Base-by-base conservation (phyloP, 2,113 vertebrate genomes). In the Pitta sordida region DNA sequence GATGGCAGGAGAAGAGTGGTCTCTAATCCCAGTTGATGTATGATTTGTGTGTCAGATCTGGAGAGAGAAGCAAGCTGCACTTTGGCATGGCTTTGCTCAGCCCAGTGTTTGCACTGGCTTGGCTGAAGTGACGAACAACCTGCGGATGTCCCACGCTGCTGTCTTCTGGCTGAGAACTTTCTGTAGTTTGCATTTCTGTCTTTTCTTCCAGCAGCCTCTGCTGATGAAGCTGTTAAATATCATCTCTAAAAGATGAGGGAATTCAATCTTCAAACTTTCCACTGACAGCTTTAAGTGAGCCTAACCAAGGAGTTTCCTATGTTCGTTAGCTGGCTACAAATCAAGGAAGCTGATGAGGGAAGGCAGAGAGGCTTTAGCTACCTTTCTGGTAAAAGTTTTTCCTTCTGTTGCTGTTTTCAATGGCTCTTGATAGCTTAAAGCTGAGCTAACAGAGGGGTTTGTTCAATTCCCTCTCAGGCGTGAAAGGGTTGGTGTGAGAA, bases 221-320 rank as follows among this genome's bases (percentile, higher is more conserved):
- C 71, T 67, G 83, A 81, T 88, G 71, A 78, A 74, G 64, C 85
- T 88, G 79, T 90, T 92, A 83, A 93, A 91, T 70, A 62, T 52
- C 67, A 46, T 58, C 13, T 69, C 52, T n/a, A 46, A 27, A 88
- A 91, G 46, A 90, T 4, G 71, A 90, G 71, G 73, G 87, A 95
- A 91, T 87, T 94, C 68, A 68, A 3, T 68, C 91, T 90, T 79
- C 71, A 93, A 10, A 86, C 71, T 96, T 95, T 95, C 93, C 87
- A 83, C 63, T 86, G 82, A 70, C 85, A 75, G 52, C 58, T 94
- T 80, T 86, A 74, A 94, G 55, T 37, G 75, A 91, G 68, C 68
- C 88, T 90, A 86, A 94, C 90, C 55, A 34, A 88, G 68, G 84
- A 94, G 59, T 86, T 96, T 94, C 85, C 73, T 86, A 56, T 93